Conservation (phyloP, 2,888 invertebrate species). For the Biston stratarius region DNA sequence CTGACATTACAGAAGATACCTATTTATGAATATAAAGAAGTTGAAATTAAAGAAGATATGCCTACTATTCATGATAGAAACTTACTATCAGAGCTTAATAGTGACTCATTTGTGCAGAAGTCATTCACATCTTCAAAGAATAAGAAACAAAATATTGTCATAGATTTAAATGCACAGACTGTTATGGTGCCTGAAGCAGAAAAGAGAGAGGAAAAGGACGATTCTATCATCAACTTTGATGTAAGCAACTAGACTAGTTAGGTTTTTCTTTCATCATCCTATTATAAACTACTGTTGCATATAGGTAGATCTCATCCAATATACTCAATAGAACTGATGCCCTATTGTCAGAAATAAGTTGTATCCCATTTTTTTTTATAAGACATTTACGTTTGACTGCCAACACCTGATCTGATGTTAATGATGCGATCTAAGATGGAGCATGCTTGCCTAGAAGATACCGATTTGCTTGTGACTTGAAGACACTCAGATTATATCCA, state of each 20-base stretch:
- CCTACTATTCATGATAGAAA: constrained; percentile 85
- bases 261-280: not conserved
- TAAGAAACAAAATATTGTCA: constrained; percentile 90
- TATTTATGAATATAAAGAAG: constrained; percentile 80
- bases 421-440: too few relatives aligned
- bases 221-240: constrained; percentile 89
- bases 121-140: constrained; percentile 85
- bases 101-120: constrained; percentile 89
- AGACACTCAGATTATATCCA: too few relatives aligned
- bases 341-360: too few relatives aligned
- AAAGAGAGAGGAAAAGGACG: constrained; percentile 78
- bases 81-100: constrained; percentile 90
- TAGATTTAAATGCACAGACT: constrained; percentile 90
- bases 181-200: constrained; percentile 88
- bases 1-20: constrained; percentile 83
- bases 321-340: too few relatives aligned
- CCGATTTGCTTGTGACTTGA: too few relatives aligned
- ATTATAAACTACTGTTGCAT: too few relatives aligned
- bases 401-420: too few relatives aligned
- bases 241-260: constrained; percentile 73
- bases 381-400: too few relatives aligned
- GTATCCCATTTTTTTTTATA: too few relatives aligned
- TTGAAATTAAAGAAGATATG: constrained; percentile 81
- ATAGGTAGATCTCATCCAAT: too few relatives aligned
- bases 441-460: too few relatives aligned